Base-by-base conservation (phyloP, 2,888 invertebrate species). In the Hylaea fasciaria region DNA sequence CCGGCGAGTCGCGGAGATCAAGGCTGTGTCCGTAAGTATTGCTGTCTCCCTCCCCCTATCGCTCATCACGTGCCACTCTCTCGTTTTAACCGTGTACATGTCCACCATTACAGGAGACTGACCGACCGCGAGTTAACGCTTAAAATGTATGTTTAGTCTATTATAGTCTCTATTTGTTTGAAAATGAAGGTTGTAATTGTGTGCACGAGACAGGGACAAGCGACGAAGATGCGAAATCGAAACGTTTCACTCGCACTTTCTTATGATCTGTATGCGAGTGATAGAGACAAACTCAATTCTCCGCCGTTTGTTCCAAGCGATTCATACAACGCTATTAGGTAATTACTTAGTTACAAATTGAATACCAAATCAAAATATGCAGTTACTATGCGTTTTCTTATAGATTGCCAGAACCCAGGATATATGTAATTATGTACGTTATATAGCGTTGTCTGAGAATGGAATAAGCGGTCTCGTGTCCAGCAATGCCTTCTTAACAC, bases 1-100 rank as follows among this genome's bases (percentile, higher is more conserved):
- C 0, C 95, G 95, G 76, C 94, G 97, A 72, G 92, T 98, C 65
- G 97, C 97, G 46, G 97, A 97, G 93, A 96, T 98, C 71, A 97
- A 97, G 87, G 97, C 97, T 32, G 97, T 98, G 61, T 96, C 96
- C 83, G 96, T 96, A 92, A 94, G 95, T 94, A 79, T 76, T 57
- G 43, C 69, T 62, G 50, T 78, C 73, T 74, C 71, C 59, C 66
- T 73, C 71, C 58, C 68, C 61, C 71, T 10, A 44, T 47, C 50
- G 61, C 51, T 53, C 68, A 63, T 45, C 29, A 53, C 57, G 65
- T 71, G 69, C 60, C 40, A 62, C 72, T 54, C 28, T 77, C 65
- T 63, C 71, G 43, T 69, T 81, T 67, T 77, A 75, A 76, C 75
- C 63, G 12, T 60, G 50, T 60, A 53, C 52, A 48, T 55, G 50